A percentile compares a stretch with the other conserved stretches of the same genome.
Evolutionary conservation across 2,888 invertebrate species (phyloP).

Genomic region (Dichetophora obliterata): DNA sequence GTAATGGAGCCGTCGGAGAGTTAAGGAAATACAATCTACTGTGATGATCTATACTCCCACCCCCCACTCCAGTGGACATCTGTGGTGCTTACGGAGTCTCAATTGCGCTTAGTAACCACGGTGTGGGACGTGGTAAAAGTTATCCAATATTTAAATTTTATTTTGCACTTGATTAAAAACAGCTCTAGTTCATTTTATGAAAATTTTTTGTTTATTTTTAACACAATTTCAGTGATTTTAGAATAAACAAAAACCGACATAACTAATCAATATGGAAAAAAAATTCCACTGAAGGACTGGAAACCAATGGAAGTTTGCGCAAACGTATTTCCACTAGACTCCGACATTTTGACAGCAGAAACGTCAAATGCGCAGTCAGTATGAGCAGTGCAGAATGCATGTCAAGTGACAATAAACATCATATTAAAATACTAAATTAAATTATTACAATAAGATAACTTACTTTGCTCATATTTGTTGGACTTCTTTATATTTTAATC

Average conservation of each 20-base stretch:
- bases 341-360: conserved; percentile 24
- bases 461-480: neutral
- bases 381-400: neutral
- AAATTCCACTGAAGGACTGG: conserved; percentile 61
- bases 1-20: conserved; percentile 62
- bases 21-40: conserved; percentile 66
- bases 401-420: neutral
- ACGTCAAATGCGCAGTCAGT: neutral
- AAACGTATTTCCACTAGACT: conserved; percentile 16
- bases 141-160: neutral
- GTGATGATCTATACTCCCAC: conserved; percentile 67
- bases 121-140: conserved; percentile 29
- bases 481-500: neutral
- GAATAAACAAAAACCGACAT: conserved; percentile 69
- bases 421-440: neutral
- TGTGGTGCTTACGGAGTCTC: conserved; percentile 50
- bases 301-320: conserved; percentile 34
- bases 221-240: conserved; percentile 57
- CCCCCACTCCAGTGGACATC: conserved; percentile 68
- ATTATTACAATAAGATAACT: neutral
- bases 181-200: conserved; percentile 20
- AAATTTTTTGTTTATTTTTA: conserved; percentile 39
- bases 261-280: conserved; percentile 69
- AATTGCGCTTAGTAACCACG: conserved; percentile 33
- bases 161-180: conserved; percentile 8